These are phyloP conservation scores for Drosophila bifasciata DNA, from an alignment of 1,140 invertebrate species.

Conservation along the genomic window DNA sequence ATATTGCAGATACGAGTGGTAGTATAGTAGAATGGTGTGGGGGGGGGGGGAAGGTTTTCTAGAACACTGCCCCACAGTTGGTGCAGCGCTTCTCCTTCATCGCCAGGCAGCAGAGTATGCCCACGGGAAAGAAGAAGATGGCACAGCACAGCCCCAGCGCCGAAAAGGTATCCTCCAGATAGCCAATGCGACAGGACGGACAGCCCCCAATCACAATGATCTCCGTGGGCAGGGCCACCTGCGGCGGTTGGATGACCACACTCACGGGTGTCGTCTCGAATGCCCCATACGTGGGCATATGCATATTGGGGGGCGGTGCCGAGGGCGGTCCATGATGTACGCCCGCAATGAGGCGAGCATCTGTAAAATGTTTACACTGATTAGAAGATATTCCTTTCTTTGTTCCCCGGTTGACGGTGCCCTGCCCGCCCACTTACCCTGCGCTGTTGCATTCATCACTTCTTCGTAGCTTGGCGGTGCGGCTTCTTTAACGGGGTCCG, in stretches of 20 bases:
- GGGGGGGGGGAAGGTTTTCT: neutral
- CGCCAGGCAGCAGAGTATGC: constrained; percentile 90
- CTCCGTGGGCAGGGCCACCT: constrained; percentile 85
- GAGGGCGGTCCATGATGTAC: constrained; percentile 52
- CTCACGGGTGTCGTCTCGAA: constrained; percentile 78
- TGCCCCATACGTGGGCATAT: constrained; percentile 71
- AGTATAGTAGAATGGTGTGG: no score
- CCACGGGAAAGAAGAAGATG: constrained; percentile 92
- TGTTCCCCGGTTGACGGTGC: neutral
- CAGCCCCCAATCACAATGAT: constrained; percentile 91
- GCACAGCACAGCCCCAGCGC: constrained; percentile 91
- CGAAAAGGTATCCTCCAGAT: constrained; percentile 91
- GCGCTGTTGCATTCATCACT: constrained; percentile 55
- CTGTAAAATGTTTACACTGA: constrained; percentile 17
- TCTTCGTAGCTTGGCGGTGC: constrained; percentile 69
- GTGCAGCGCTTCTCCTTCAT: constrained; percentile 90
- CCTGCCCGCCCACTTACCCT: constrained; percentile 3
- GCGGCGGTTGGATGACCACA: constrained; percentile 61
- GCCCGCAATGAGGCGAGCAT: constrained; percentile 49
- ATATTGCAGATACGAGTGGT: neutral
- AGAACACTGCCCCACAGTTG: constrained; percentile 91
- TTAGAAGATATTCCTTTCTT: neutral
- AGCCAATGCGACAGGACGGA: constrained; percentile 91
- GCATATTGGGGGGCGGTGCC: constrained; percentile 45
- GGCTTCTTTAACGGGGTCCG: constrained; percentile 42